Evolutionary conservation across 2,113 vertebrate genomes (phyloP), one percentile per base, ranked within the genome.

Genomic region (Nettapus auritus): DNA sequence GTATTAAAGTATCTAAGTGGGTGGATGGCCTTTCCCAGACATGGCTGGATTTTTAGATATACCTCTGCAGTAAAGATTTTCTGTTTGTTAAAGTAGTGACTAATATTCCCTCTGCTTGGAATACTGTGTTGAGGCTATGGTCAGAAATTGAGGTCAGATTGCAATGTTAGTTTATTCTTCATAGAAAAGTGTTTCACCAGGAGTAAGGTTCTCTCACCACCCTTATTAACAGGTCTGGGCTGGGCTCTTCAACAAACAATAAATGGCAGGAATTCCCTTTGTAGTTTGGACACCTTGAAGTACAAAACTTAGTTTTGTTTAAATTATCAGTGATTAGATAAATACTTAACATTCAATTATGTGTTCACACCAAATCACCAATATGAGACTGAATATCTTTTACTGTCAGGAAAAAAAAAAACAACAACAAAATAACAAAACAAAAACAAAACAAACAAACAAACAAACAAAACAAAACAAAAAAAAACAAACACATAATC

Each of bases 1-100:
- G 12, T 62, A 20, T 70, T 11, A 38, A 67, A 71, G 3, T 63
- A 46, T 29, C n/a, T 52, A 66, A 44, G 3, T 9, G 53, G 66
- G 20, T 4, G 55, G 9, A 18, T 44, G 18, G 3, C 29, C 2
- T 55, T 71, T 26, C 25, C 4, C 11, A 68, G 13, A 0, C 1
- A 28, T 15, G 8, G 6, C 1, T 60, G 17, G 19, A 13, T 55
- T 91, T 93, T 79, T 28, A 78, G 6, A 26, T 34, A 25, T 29
- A 67, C 1, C 9, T 33, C 15, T 38, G 8, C 29, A 69, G 22
- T 73, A 26, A 76, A 18, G 38, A 26, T 7, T 69, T 85, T 76
- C 48, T 73, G 15, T n/a, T 8, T 34, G 15, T 50, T 62, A 33
- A 20, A 29, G 2, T 11, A 36, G 8, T n/a, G 9, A 64, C 11